phyloP scores from a whole-genome alignment of 1,140 invertebrate genomes.

The Anadara kagoshimensis region DNA sequence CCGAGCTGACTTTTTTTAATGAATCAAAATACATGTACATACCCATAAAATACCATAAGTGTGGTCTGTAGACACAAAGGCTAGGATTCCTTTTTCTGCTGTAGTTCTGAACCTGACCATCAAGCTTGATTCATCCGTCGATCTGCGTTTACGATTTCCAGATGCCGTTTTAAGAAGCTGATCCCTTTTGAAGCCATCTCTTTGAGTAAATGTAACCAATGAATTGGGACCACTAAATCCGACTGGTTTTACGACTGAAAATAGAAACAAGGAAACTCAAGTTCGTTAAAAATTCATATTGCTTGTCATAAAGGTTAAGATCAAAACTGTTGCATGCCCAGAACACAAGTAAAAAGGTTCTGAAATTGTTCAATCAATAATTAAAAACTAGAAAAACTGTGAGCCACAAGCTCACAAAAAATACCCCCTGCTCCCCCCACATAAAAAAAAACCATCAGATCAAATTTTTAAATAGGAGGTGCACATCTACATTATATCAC shows the following conservation, averaged over 20 bases:
- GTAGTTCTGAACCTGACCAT: conserved; percentile 89
- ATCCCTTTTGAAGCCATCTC: conserved; percentile 89
- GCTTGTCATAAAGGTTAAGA: too few species aligned
- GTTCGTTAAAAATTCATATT: too few species aligned
- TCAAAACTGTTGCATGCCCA: too few species aligned
- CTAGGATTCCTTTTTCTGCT: conserved; percentile 83
- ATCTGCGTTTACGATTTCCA: conserved; percentile 32
- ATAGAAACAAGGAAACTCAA: background rate
- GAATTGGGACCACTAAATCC: conserved; percentile 82
- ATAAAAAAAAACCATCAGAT: too few species aligned
- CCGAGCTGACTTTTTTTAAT: too few species aligned
- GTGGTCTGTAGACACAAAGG: conserved; percentile 68
- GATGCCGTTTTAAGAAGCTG: conserved; percentile 72
- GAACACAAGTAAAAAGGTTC: too few species aligned
- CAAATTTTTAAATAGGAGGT: too few species aligned
- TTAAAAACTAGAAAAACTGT: too few species aligned
- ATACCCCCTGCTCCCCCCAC: too few species aligned
- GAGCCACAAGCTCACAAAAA: too few species aligned
- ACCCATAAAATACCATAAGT: conserved; percentile 49
- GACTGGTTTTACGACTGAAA: conserved; percentile 83
- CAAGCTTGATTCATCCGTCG: conserved; percentile 72
- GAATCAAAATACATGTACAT: conserved; percentile 20
- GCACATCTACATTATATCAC: too few species aligned
- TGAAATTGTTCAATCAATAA: too few species aligned
- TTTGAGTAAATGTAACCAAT: conserved; percentile 86